These are phyloP conservation scores for Conops quadrifasciatus DNA, from an alignment of 2,888 invertebrate species.

Conservation along the genomic window DNA sequence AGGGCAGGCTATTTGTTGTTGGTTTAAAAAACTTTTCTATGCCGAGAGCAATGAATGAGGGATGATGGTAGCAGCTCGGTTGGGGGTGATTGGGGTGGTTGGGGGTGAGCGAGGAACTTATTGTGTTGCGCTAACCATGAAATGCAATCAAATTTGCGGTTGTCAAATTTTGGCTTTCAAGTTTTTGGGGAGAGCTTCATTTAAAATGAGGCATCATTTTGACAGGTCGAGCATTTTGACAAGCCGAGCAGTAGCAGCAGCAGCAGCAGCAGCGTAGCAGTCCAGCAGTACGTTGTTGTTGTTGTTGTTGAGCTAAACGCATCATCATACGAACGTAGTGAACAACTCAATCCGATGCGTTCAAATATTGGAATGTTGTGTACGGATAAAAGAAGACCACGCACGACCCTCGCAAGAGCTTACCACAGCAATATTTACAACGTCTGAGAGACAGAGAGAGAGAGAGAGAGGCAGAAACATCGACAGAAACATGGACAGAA, in stretches of 20 bases:
- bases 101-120: slow-evolving; percentile 15
- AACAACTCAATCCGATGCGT: slow-evolving; percentile 56
- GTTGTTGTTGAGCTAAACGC: slow-evolving; percentile 25
- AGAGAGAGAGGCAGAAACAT: not conserved
- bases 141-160: slow-evolving; percentile 64
- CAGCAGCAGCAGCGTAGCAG: slow-evolving; percentile 5
- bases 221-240: slow-evolving; percentile 52
- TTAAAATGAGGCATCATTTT: slow-evolving; percentile 48
- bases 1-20: slow-evolving; percentile 24
- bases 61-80: not conserved
- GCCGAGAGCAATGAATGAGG: not conserved
- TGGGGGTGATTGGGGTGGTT: slow-evolving; percentile 8
- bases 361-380: slow-evolving; percentile 29
- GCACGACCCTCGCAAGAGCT: not conserved
- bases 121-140: slow-evolving; percentile 57
- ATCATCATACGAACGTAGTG: slow-evolving; percentile 41
- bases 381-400: slow-evolving; percentile 11
- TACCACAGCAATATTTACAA: too few relatives aligned
- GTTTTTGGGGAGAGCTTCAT: slow-evolving; percentile 5
- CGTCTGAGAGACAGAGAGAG: not conserved
- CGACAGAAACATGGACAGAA: too few relatives aligned
- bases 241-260: slow-evolving; percentile 13
- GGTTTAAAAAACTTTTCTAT: not conserved
- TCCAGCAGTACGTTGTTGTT: not conserved
- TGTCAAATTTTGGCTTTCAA: slow-evolving; percentile 56